phyloP scores from a whole-genome alignment of 2,113 vertebrate genomes.

The Lathamus discolor region DNA sequence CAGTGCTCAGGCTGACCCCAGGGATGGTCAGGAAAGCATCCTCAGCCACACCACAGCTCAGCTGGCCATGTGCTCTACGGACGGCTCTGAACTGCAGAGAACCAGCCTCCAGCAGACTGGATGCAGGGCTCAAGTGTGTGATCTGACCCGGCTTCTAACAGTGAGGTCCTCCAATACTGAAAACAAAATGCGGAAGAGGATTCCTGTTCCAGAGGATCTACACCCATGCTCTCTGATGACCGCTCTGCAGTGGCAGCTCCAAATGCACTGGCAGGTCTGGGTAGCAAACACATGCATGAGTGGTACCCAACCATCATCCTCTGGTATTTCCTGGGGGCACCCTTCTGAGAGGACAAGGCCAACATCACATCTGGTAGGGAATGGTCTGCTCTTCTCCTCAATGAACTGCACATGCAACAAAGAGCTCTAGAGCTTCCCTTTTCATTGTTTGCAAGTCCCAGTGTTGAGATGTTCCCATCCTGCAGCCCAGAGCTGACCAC shows the following conservation, averaged over 20 bases:
- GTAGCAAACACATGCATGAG: rapidly evolving
- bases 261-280: rapidly evolving
- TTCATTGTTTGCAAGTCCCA: too few relatives aligned
- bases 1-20: rapidly evolving
- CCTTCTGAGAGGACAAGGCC: background rate
- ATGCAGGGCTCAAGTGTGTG: rapidly evolving
- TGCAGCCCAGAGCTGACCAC: background rate
- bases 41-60: background rate
- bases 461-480: too few relatives aligned
- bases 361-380: background rate
- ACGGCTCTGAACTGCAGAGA: background rate
- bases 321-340: background rate
- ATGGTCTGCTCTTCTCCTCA: background rate
- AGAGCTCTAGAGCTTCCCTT: background rate
- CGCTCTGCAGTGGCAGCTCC: background rate
- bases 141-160: background rate
- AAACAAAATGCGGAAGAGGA: background rate
- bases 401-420: rapidly evolving
- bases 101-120: background rate
- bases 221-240: background rate
- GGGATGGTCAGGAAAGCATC: background rate
- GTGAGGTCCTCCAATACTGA: background rate
- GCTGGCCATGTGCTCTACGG: rapidly evolving
- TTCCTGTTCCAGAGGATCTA: background rate
- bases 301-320: background rate